phyloP scores from a whole-genome alignment of 2,888 invertebrate species.

The Amphipyra tragopoginis region DNA sequence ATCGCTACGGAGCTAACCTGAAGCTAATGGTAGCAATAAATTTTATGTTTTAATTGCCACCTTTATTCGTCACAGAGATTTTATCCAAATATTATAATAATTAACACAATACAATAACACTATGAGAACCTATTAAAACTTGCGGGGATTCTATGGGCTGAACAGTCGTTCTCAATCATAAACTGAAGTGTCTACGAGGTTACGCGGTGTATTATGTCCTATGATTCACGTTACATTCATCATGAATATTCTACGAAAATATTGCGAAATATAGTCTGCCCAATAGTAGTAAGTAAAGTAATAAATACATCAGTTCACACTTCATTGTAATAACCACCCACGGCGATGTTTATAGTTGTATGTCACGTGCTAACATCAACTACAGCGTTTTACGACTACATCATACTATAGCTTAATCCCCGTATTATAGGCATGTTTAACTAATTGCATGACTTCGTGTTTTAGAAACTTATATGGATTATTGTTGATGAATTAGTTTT shows the following conservation, averaged over 20 bases:
- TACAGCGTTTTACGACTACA: constrained; percentile 50
- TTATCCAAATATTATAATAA: too few species aligned
- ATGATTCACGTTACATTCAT: constrained; percentile 39
- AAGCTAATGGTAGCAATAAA: constrained; percentile 2
- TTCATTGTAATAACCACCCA: constrained; percentile 48
- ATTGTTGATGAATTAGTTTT: constrained; percentile 4
- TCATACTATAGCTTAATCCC: constrained; percentile 29
- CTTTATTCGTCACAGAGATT: not conserved
- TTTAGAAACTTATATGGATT: constrained; percentile 11
- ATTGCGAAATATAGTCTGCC: constrained; percentile 29
- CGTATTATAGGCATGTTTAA: constrained; percentile 34
- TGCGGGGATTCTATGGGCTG: constrained; percentile 2
- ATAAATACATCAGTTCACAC: constrained; percentile 51
- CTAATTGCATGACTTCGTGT: constrained; percentile 39
- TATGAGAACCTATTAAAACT: constrained; percentile 14
- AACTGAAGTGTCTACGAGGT: constrained; percentile 10
- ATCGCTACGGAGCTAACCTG: not conserved
- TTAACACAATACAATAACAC: constrained; percentile 1
- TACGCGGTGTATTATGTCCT: constrained; percentile 22
- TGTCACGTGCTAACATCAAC: constrained; percentile 47
- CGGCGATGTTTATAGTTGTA: constrained; percentile 51
- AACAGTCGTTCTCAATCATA: constrained; percentile 14
- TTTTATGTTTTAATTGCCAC: constrained; percentile 11
- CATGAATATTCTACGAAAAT: constrained; percentile 40
- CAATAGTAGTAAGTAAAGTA: constrained; percentile 40